Evolutionary conservation across 2,113 vertebrate genomes (phyloP).

Genomic region (pig (Sus scrofa)): DNA sequence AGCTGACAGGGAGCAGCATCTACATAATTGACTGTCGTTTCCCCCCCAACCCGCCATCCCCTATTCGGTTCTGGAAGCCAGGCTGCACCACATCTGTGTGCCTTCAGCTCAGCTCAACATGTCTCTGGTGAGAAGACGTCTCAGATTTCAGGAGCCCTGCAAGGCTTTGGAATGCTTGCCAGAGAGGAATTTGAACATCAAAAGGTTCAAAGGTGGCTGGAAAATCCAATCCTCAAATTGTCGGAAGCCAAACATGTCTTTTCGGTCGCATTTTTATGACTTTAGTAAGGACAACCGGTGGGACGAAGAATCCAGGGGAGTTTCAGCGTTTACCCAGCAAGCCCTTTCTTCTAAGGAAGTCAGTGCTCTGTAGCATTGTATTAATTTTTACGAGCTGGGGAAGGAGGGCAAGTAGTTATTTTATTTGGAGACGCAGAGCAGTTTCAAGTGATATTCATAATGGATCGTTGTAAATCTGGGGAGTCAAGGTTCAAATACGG

Average conservation of each 20-base stretch:
- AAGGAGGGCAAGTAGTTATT: conserved; percentile 49
- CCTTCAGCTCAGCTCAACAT: conserved; percentile 58
- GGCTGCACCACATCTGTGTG: conserved; percentile 77
- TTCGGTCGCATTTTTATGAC: conserved; percentile 62
- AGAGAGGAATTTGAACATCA: conserved; percentile 82
- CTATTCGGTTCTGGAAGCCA: conserved; percentile 16
- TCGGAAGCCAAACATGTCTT: conserved; percentile 72
- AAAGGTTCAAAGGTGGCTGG: conserved; percentile 81
- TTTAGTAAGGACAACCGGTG: not conserved
- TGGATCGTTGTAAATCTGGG: conserved; percentile 60
- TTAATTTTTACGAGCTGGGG: conserved; percentile 51
- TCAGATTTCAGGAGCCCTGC: conserved; percentile 83
- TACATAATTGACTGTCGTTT: not conserved
- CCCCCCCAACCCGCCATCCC: not conserved
- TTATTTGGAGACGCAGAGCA: conserved; percentile 52
- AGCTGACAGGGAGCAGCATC: not conserved
- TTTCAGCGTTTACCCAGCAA: not conserved
- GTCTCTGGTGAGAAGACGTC: conserved; percentile 73
- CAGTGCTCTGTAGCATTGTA: not conserved
- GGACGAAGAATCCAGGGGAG: not conserved
- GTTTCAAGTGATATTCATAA: conserved; percentile 60
- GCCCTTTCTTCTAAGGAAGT: conserved; percentile 32
- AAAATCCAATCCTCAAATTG: conserved; percentile 77
- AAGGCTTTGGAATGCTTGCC: conserved; percentile 76
- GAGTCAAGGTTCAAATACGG: conserved; percentile 71